A percentile compares a stretch with the other conserved stretches of the same genome.
Conservation (phyloP, 2,113 vertebrate genomes). For the Telmatochromis brachygnathus region DNA sequence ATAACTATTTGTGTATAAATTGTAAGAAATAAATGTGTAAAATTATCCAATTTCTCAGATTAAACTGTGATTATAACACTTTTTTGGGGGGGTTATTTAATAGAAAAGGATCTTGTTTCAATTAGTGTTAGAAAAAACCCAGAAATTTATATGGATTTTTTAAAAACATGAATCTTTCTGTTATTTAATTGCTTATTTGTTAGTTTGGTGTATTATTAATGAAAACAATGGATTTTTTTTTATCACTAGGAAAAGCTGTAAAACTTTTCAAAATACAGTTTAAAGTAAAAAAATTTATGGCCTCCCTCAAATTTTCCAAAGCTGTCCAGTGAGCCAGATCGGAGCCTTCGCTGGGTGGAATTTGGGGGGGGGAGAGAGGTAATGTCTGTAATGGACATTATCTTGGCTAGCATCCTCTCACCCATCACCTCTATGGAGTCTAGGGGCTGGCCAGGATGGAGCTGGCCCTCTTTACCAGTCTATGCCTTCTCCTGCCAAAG, state of each 20-base stretch:
- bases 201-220: neutral
- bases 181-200: neutral
- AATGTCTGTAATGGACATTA: neutral
- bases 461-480: neutral
- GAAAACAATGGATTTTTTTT: rapidly evolving
- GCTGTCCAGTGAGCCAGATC: neutral
- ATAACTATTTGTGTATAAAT: neutral
- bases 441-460: neutral
- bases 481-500: neutral
- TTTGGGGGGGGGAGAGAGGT: neutral
- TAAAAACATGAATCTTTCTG: neutral
- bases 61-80: neutral
- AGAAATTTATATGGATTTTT: neutral
- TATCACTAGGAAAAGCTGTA: neutral
- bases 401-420: neutral
- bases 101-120: neutral
- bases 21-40: neutral
- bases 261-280: neutral
- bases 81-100: neutral
- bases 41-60: neutral
- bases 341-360: neutral
- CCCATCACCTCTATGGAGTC: neutral
- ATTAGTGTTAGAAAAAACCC: neutral
- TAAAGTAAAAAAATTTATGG: neutral
- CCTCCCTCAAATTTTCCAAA: neutral